Evolutionary conservation across 1,140 invertebrate species (phyloP), one percentile per base, ranked within the genome.

Genomic region (Acromyrmex charruanus): DNA sequence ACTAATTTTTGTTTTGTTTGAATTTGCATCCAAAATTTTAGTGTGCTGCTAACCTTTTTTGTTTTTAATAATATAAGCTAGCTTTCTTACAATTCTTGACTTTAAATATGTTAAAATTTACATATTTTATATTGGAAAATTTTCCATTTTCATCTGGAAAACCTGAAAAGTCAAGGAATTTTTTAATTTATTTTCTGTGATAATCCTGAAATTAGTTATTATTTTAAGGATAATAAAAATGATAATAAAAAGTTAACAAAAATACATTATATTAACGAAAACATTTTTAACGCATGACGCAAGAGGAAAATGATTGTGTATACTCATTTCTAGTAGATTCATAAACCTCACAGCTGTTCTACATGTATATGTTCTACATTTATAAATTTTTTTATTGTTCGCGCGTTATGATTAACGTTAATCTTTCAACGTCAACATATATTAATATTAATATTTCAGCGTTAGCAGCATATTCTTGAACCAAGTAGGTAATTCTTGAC

Each of bases 271-370:
- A 31, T 44, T n/a, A 10, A 77, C 21, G 6, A 10, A 79, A 65
- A 49, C 16, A 79, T 79, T 66, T 79, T 66, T 69, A 53, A 44
- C 4, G 12, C 28, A 39, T 44, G 25, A 63, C 21, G 16, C 25
- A n/a, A 18, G 31, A 53, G 28, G 9, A 14, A 80, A 69, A 28
- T 53, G 28, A 53, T 49, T 79, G 44, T 12, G 39, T 44, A 10
- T n/a, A 21, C 1, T 31, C 31, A 49, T 81, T 81, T 80, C n/a
- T 5, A 58, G 4, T 81, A 58, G 68, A 84, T 84, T 84, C 16
- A 35, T 21, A 72, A 61, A 61, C 55, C 44, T 68, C 31, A 4
- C 12, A 44, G n/a, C 31, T 2, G 18, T 39, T 2, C n/a, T 69
- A 28, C n/a, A 18, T 18, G 28, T 65, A 10, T 35, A n/a, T 21